phyloP scores from a whole-genome alignment of 2,888 invertebrate genomes.

The Drosophila mimica region DNA sequence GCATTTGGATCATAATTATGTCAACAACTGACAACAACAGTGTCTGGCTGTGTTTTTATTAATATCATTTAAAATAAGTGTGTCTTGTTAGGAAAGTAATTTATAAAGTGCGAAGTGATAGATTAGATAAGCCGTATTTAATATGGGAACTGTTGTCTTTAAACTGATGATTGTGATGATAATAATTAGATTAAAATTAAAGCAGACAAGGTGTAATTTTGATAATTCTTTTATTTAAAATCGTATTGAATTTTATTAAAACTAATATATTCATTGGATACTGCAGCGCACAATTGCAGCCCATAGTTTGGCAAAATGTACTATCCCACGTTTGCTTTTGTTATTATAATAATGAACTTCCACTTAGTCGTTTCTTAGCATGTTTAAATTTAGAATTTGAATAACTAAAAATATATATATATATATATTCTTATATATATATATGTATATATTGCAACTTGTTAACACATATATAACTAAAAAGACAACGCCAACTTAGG shows the following conservation, averaged over 20 bases:
- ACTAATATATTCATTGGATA: slow-evolving; percentile 55
- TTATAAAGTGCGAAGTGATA: background rate
- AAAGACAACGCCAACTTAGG: slow-evolving; percentile 30
- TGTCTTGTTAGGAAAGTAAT: background rate
- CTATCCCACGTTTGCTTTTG: slow-evolving; percentile 28
- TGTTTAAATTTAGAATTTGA: slow-evolving; percentile 46
- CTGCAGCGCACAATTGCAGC: slow-evolving; percentile 44
- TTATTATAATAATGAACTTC: slow-evolving; percentile 15
- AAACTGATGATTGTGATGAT: background rate
- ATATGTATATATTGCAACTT: slow-evolving; percentile 50
- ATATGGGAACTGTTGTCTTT: background rate
- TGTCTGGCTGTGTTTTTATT: slow-evolving; percentile 3
- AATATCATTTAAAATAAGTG: background rate
- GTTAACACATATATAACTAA: slow-evolving; percentile 38
- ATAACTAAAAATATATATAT: slow-evolving; percentile 51
- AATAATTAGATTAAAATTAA: background rate
- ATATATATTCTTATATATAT: slow-evolving; percentile 49
- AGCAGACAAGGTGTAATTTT: slow-evolving; percentile 1
- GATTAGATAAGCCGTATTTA: background rate
- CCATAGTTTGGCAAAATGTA: slow-evolving; percentile 39
- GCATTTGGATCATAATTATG: slow-evolving; percentile 18
- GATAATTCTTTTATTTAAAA: slow-evolving; percentile 65
- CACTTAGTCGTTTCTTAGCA: slow-evolving; percentile 65
- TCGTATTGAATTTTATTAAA: slow-evolving; percentile 49
- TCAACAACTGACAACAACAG: background rate